Conservation (phyloP, 1,140 invertebrate species). For the Eurosta solidaginis region DNA sequence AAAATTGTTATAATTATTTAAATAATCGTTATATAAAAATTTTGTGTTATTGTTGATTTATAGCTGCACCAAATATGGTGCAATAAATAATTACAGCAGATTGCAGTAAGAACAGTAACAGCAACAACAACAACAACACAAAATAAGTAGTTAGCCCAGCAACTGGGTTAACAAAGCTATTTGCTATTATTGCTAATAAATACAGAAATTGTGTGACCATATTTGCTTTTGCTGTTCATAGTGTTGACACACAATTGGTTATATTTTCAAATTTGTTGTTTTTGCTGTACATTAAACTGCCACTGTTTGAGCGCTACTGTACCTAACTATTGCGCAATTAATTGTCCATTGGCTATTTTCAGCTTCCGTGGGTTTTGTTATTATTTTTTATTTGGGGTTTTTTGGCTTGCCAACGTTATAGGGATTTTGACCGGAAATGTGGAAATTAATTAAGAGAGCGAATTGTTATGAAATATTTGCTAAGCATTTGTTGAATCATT, state of each 20-base stretch:
- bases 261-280: too few relatives aligned
- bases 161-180: background rate
- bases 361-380: too few relatives aligned
- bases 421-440: background rate
- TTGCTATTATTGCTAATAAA: background rate
- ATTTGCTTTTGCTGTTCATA: background rate
- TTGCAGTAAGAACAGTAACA: background rate
- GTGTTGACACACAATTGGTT: slow-evolving; percentile 6
- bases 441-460: background rate
- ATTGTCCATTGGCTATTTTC: too few relatives aligned
- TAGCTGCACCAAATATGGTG: slow-evolving; percentile 1
- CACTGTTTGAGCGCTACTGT: too few relatives aligned
- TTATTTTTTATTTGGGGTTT: background rate
- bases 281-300: too few relatives aligned
- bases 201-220: background rate
- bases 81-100: background rate
- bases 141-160: background rate
- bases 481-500: background rate
- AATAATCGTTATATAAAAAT: background rate
- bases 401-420: background rate
- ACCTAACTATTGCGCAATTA: too few relatives aligned
- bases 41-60: slow-evolving; percentile 4
- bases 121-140: too few relatives aligned
- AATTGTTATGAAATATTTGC: background rate
- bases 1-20: slow-evolving; percentile 12